Evolutionary conservation across 2,113 vertebrate genomes (phyloP).

Genomic region (Colinus virginianus): DNA sequence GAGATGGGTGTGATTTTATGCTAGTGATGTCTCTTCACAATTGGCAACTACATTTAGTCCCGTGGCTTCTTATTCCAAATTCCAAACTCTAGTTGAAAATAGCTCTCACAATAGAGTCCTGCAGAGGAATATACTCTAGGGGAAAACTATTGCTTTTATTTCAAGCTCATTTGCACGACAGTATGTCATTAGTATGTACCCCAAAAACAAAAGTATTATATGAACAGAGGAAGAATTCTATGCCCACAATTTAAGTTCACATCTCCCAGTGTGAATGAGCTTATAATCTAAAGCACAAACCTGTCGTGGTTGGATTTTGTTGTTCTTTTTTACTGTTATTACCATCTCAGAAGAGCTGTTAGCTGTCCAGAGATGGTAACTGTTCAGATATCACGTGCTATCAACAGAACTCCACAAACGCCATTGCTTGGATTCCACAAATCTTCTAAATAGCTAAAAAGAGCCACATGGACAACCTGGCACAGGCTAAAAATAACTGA

Average conservation of each 20-base stretch:
- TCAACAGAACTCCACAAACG: background rate
- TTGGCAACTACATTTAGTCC: conserved; percentile 40
- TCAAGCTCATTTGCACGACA: conserved; percentile 56
- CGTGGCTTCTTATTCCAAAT: conserved; percentile 23
- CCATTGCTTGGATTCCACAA: background rate
- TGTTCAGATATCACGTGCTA: background rate
- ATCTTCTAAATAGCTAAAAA: background rate
- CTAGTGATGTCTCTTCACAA: conserved; percentile 46
- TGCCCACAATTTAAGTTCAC: background rate
- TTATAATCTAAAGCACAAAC: background rate
- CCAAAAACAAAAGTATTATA: background rate
- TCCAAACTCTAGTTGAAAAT: conserved; percentile 40
- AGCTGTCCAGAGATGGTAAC: background rate
- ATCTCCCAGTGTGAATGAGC: background rate
- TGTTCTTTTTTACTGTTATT: background rate
- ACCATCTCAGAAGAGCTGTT: background rate
- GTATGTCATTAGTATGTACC: background rate
- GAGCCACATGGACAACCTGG: background rate
- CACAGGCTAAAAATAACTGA: background rate
- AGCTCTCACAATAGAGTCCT: conserved; percentile 46
- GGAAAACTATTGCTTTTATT: conserved; percentile 50
- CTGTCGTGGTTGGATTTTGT: background rate
- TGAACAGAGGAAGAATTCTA: conserved; percentile 1
- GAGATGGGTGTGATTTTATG: conserved; percentile 49
- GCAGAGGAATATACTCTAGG: conserved; percentile 50